Percentiles rank a stretch among this genome's conserved stretches.
Conservation (phyloP, 1,140 invertebrate species). For the Rhizoglyphus robini region DNA sequence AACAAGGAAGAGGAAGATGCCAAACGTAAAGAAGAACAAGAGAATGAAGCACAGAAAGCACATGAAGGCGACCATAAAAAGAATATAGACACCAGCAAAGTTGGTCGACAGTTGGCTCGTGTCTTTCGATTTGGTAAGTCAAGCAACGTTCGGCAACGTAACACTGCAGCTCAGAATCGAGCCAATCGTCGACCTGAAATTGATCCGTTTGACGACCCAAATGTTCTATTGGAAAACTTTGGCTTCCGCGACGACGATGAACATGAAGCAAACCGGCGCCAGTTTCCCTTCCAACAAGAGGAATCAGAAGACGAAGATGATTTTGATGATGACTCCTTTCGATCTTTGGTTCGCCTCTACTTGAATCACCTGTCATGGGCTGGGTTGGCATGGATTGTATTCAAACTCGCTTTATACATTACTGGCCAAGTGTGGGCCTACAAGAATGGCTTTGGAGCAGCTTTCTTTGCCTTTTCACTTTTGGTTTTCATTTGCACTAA, state of each 20-base stretch:
- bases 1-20: no score
- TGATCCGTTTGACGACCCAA: slow-evolving; percentile 8
- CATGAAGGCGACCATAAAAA: not conserved
- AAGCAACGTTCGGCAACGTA: not conserved
- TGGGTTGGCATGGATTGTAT: not conserved
- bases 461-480: slow-evolving; percentile 66
- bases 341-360: not conserved
- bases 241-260: not conserved
- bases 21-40: not conserved
- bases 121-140: slow-evolving; percentile 2
- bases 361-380: not conserved
- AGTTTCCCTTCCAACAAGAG: not conserved
- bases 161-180: not conserved
- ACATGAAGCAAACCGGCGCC: not conserved
- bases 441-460: slow-evolving; percentile 70
- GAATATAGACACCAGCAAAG: not conserved
- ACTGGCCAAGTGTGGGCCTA: slow-evolving; percentile 32
- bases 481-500: slow-evolving; percentile 69
- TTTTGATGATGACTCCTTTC: slow-evolving; percentile 6
- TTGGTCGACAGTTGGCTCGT: slow-evolving; percentile 5
- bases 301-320: not conserved
- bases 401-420: slow-evolving; percentile 12
- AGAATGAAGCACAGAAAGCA: not conserved
- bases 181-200: not conserved
- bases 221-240: slow-evolving; percentile 7